These are phyloP conservation scores for Polylopha cassiicola DNA, from an alignment of 2,888 invertebrate genomes.

Conservation along the genomic window DNA sequence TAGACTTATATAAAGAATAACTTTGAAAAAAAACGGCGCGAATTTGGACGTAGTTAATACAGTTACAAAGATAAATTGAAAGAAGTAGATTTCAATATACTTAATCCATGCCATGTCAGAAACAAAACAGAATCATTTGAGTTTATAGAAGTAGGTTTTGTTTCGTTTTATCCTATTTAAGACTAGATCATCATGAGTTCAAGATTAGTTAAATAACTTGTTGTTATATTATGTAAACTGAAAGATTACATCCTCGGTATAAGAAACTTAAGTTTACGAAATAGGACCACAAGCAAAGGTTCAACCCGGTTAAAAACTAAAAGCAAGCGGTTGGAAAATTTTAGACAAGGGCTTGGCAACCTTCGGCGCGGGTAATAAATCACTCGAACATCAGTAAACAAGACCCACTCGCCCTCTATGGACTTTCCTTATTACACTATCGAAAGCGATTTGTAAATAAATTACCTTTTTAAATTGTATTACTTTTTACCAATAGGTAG, in stretches of 20 bases:
- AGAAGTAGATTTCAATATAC: too few relatives aligned
- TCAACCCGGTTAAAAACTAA: constrained; percentile 38
- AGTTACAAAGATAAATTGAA: too few relatives aligned
- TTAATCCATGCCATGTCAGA: too few relatives aligned
- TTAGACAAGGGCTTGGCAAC: constrained; percentile 28
- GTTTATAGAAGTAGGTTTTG: too few relatives aligned
- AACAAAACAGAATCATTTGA: constrained; percentile 27
- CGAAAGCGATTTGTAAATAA: constrained; percentile 14
- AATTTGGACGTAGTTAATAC: too few relatives aligned
- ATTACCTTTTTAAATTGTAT: too few relatives aligned
- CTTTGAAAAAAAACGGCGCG: too few relatives aligned
- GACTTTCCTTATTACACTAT: constrained; percentile 16
- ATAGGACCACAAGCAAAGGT: constrained; percentile 4
- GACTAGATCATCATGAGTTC: too few relatives aligned
- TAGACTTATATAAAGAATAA: constrained; percentile 31
- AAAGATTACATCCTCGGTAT: neutral
- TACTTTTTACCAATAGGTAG: too few relatives aligned
- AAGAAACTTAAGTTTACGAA: neutral
- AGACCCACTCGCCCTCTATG: constrained; percentile 29
- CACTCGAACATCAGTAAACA: constrained; percentile 43
- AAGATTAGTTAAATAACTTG: too few relatives aligned
- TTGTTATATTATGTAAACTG: too few relatives aligned
- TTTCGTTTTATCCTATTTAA: too few relatives aligned
- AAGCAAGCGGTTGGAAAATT: constrained; percentile 32
- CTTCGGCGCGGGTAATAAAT: constrained; percentile 40